phyloP scores from a whole-genome alignment of 2,888 invertebrate species.

The Ariolimax columbianus region DNA sequence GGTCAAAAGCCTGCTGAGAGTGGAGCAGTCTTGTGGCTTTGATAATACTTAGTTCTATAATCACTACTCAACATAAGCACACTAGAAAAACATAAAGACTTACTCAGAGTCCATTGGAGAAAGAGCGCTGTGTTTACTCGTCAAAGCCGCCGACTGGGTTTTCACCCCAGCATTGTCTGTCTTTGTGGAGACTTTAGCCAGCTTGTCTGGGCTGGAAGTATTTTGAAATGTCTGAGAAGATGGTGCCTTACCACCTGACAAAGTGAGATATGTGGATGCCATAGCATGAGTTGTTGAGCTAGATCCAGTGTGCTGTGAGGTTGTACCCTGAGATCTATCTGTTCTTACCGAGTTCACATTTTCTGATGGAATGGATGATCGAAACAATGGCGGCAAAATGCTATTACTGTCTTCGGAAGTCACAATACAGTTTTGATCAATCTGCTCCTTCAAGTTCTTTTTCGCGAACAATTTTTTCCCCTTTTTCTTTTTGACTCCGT shows the following conservation, averaged over 20 bases:
- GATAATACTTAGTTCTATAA: too few relatives aligned
- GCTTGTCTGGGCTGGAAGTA: too few relatives aligned
- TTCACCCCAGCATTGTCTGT: background rate
- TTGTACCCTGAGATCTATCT: background rate
- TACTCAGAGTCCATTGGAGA: conserved; percentile 15
- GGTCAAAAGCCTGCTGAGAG: too few relatives aligned
- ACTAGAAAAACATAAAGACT: background rate
- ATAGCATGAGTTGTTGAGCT: background rate
- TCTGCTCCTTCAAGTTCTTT: conserved; percentile 1
- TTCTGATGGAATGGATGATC: background rate
- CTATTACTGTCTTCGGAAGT: conserved; percentile 19
- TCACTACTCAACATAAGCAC: too few relatives aligned
- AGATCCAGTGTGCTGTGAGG: background rate
- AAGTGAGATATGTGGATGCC: background rate
- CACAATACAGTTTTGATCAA: background rate
- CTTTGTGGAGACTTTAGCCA: background rate
- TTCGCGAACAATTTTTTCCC: conserved; percentile 5
- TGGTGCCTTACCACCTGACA: background rate
- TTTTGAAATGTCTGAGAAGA: background rate
- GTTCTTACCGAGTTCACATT: background rate
- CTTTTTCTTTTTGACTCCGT: conserved; percentile 24
- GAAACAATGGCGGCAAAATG: background rate
- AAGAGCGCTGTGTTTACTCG: conserved; percentile 14
- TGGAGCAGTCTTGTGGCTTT: too few relatives aligned
- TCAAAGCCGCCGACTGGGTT: background rate